A percentile compares a stretch with the other conserved stretches of the same genome.
Conservation (phyloP, 1,140 invertebrate genomes). For the Drosophila teissieri region DNA sequence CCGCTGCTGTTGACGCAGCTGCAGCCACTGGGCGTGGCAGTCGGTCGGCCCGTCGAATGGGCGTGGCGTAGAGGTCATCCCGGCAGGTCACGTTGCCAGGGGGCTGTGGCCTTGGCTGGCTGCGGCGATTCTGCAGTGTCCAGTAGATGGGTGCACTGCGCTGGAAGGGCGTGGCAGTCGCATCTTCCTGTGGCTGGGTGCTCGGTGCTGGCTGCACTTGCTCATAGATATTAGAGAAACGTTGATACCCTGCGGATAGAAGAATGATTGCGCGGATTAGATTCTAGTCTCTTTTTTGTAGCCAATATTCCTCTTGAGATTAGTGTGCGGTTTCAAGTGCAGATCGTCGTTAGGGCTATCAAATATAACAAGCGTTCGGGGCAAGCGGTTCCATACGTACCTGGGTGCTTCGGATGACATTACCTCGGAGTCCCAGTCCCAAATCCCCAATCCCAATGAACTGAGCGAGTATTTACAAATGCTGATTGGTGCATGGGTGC, state of each 20-base stretch:
- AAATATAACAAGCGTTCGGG: constrained; percentile 39
- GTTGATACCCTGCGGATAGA: constrained; percentile 76
- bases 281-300: too few relatives aligned
- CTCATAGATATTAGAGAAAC: constrained; percentile 83
- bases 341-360: constrained; percentile 25
- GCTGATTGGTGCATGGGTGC: constrained; percentile 39
- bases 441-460: constrained; percentile 14
- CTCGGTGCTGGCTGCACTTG: constrained; percentile 69
- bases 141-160: constrained; percentile 83
- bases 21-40: constrained; percentile 62
- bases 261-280: constrained; percentile 10
- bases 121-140: constrained; percentile 82
- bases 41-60: constrained; percentile 75
- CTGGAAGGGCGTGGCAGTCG: constrained; percentile 69
- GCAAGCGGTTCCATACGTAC: constrained; percentile 61
- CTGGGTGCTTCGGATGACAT: constrained; percentile 27
- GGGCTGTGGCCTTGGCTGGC: constrained; percentile 54
- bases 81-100: constrained; percentile 58
- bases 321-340: constrained; percentile 47
- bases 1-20: not conserved
- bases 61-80: constrained; percentile 84
- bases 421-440: constrained; percentile 29
- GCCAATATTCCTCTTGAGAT: constrained; percentile 8
- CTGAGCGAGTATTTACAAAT: constrained; percentile 46
- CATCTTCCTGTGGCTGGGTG: constrained; percentile 37